Percentiles rank a stretch among this genome's conserved stretches.
Evolutionary conservation across 2,797 vertebrate genomes (phyloP).

Genomic region (Myiothlypis chrysogaster): DNA sequence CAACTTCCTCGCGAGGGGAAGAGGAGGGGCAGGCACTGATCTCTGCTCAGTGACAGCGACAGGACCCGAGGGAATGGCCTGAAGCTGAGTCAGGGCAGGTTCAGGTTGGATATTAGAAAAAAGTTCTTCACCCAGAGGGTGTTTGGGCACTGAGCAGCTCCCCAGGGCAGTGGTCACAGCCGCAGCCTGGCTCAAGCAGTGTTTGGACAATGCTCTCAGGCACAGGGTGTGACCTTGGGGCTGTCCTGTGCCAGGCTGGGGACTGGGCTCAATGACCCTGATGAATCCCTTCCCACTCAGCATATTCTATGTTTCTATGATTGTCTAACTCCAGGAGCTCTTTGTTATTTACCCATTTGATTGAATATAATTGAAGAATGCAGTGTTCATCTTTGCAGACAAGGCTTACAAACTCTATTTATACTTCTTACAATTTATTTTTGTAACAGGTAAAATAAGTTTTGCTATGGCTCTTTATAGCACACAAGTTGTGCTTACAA

Average conservation of each 20-base stretch:
- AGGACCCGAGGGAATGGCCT: background rate
- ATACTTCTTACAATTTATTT: background rate
- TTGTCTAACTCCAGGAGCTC: background rate
- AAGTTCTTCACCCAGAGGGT: rapidly evolving
- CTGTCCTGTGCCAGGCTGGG: background rate
- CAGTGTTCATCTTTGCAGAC: background rate
- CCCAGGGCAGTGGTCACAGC: background rate
- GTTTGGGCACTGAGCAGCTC: rapidly evolving
- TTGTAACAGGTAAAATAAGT: background rate
- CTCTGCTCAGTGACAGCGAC: background rate
- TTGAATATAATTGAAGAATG: background rate
- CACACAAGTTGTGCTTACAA: background rate
- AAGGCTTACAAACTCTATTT: background rate
- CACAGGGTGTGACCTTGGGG: background rate
- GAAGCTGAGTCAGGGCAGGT: rapidly evolving
- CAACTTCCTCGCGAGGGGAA: rapidly evolving
- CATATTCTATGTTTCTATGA: too few species aligned
- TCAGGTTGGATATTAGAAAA: rapidly evolving
- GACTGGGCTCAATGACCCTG: rapidly evolving
- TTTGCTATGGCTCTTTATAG: background rate
- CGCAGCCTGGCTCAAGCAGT: rapidly evolving
- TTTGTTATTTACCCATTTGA: background rate
- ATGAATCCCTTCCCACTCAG: background rate
- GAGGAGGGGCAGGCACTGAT: background rate
- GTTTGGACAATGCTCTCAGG: rapidly evolving